Evolutionary conservation across 1,140 invertebrate genomes (phyloP).

Genomic region (Dryas iulia): DNA sequence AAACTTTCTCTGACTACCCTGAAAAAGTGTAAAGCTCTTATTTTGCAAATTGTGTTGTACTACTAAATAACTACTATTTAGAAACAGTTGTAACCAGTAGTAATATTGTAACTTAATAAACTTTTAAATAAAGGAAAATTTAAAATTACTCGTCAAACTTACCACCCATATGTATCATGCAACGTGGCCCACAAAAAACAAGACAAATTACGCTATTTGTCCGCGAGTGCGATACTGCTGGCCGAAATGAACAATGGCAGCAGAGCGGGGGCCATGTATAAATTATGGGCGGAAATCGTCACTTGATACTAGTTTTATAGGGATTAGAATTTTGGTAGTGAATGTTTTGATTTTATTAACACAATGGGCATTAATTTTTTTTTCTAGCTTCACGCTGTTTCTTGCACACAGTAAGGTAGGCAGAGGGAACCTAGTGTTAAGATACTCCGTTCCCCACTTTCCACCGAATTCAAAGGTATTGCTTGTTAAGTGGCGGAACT

Average conservation of each 20-base stretch:
- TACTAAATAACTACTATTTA: no score
- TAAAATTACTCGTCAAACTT: background rate
- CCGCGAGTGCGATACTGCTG: conserved; percentile 63
- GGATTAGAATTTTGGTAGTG: background rate
- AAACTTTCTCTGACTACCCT: no score
- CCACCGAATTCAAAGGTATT: no score
- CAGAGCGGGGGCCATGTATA: conserved; percentile 34
- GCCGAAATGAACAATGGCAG: conserved; percentile 55
- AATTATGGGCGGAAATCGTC: conserved; percentile 26
- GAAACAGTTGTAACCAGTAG: no score
- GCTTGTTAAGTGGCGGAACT: no score
- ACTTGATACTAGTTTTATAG: background rate
- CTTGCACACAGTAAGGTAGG: no score
- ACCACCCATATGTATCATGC: conserved; percentile 38
- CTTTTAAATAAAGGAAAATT: background rate
- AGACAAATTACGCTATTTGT: conserved; percentile 71
- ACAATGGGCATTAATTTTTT: background rate
- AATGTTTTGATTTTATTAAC: background rate
- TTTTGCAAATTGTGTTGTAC: no score
- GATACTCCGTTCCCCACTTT: no score
- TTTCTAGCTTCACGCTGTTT: no score
- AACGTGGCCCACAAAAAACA: conserved; percentile 54
- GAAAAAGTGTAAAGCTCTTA: no score
- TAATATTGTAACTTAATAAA: no score
- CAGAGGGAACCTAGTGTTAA: no score